These are phyloP conservation scores for Aleadryas rufinucha DNA, from an alignment of 2,113 vertebrate genomes.

Conservation along the genomic window DNA sequence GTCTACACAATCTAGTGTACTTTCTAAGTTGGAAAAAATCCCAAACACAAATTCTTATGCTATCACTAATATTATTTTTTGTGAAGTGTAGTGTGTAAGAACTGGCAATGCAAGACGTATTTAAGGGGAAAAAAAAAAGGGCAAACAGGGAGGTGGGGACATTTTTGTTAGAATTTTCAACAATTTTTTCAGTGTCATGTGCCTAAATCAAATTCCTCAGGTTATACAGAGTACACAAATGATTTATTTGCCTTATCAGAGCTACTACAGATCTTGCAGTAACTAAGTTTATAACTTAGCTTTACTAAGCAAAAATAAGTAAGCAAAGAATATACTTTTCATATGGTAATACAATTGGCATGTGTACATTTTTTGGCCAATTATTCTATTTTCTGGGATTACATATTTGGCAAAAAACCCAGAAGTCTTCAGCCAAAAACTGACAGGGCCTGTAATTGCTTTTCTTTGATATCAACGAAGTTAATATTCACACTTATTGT, in stretches of 20 bases:
- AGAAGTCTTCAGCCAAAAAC: neutral
- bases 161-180: neutral
- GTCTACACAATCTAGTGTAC: neutral
- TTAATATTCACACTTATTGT: neutral
- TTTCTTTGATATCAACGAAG: neutral
- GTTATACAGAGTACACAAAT: neutral
- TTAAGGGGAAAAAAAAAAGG: neutral
- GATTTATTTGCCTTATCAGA: slow-evolving; percentile 15
- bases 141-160: neutral
- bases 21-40: neutral
- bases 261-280: neutral
- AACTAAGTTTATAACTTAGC: neutral
- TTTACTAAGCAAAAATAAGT: neutral
- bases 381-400: neutral
- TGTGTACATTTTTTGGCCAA: neutral
- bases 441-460: neutral
- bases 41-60: neutral
- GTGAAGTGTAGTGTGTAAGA: neutral
- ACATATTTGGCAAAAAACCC: neutral
- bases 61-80: neutral
- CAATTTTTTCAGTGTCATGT: neutral
- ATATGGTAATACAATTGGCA: neutral
- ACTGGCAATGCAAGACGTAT: neutral
- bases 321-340: neutral
- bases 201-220: neutral